Percentiles rank a stretch among this genome's conserved stretches.
These are phyloP conservation scores for Aurelia coerulea DNA, from an alignment of 30 jellyfish, hydroid and myxozoan species.

Conservation along the genomic window DNA sequence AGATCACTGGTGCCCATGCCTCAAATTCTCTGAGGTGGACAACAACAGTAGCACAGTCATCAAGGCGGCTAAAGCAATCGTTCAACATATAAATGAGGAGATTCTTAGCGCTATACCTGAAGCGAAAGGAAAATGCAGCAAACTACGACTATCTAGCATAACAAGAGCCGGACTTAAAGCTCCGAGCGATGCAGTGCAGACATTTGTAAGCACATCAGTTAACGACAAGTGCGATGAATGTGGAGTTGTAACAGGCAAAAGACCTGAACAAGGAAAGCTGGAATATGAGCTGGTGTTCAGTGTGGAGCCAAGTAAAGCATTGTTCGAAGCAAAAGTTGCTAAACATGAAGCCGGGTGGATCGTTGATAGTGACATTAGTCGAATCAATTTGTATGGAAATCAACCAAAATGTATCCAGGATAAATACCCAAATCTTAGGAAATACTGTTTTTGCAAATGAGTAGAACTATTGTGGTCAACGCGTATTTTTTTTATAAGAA, in stretches of 20 bases:
- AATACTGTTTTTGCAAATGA: constrained; percentile 57
- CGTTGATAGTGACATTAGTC: constrained; percentile 33
- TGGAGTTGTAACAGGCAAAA: constrained; percentile 29
- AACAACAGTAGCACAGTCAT: constrained; percentile 10
- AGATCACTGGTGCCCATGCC: constrained; percentile 91
- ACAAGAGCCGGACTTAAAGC: constrained; percentile 45
- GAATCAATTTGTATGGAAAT: constrained; percentile 63
- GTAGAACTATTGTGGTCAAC: not conserved
- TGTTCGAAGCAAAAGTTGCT: constrained; percentile 62
- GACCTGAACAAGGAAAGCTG: not conserved
- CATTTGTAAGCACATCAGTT: constrained; percentile 24
- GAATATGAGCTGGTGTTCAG: constrained; percentile 71
- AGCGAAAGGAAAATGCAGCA: constrained; percentile 31
- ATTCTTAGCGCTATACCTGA: constrained; percentile 19
- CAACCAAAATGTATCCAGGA: constrained; percentile 70
- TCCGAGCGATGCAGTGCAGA: constrained; percentile 58
- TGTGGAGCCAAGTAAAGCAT: constrained; percentile 80
- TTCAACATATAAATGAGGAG: constrained; percentile 36
- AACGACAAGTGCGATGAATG: constrained; percentile 70
- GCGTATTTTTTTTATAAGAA: no score
- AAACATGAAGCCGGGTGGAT: constrained; percentile 6
- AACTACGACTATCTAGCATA: constrained; percentile 11
- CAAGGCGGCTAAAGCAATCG: constrained; percentile 47
- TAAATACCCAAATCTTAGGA: constrained; percentile 59
- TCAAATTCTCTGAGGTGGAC: constrained; percentile 31